Percentiles rank a stretch among this genome's conserved stretches.
phyloP scores from a whole-genome alignment of 2,888 invertebrate species.

The Acheta domesticus region DNA sequence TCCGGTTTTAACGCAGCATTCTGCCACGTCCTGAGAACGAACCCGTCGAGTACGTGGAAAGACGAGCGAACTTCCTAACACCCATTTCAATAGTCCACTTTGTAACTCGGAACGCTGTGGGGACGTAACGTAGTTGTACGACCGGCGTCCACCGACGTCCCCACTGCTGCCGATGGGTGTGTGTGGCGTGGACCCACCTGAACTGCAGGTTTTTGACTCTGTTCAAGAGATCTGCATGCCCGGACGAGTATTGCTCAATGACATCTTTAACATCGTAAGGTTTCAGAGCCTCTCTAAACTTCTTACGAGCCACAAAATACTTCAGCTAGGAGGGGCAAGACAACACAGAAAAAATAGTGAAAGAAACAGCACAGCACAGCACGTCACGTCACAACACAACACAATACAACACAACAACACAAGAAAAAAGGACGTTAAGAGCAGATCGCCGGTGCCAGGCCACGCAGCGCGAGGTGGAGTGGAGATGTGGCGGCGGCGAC shows the following conservation, averaged over 20 bases:
- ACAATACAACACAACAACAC: not conserved
- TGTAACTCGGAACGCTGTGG: not conserved
- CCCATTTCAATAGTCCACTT: too few relatives aligned
- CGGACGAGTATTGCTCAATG: constrained; percentile 87
- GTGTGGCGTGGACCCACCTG: constrained; percentile 56
- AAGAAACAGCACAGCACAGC: constrained; percentile 26
- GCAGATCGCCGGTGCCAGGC: not conserved
- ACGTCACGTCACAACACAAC: constrained; percentile 21
- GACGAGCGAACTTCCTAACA: too few relatives aligned
- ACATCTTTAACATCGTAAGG: constrained; percentile 94
- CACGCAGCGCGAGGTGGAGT: not conserved
- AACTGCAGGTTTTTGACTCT: constrained; percentile 82
- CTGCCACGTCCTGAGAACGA: too few relatives aligned
- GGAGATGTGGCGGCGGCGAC: not conserved
- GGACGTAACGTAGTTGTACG: not conserved
- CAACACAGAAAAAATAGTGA: constrained; percentile 32
- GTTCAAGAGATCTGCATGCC: constrained; percentile 82
- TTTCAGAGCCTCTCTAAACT: constrained; percentile 88
- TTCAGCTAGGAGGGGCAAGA: constrained; percentile 59
- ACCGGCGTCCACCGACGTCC: not conserved
- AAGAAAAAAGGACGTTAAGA: constrained; percentile 12
- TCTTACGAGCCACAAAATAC: constrained; percentile 85
- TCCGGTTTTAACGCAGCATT: too few relatives aligned
- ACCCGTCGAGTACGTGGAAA: too few relatives aligned
- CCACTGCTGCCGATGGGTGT: not conserved